A percentile compares a stretch with the other conserved stretches of the same genome.
These are phyloP conservation scores for Axea sp. DNA, from an alignment of 2,888 invertebrate genomes.

Conservation along the genomic window DNA sequence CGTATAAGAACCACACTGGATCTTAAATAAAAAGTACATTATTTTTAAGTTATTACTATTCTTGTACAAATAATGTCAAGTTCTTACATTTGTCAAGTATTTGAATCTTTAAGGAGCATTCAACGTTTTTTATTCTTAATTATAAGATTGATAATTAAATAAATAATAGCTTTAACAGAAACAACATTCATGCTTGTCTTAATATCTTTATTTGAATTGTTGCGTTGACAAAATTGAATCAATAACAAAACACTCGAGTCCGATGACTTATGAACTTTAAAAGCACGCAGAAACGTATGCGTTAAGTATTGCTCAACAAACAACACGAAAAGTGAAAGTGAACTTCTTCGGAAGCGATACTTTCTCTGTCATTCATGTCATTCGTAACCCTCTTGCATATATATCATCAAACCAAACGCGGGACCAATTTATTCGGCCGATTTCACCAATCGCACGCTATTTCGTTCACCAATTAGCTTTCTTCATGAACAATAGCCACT, in stretches of 20 bases:
- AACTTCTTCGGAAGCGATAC: conserved; percentile 64
- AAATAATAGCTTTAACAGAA: conserved; percentile 53
- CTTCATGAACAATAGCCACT: conserved; percentile 40
- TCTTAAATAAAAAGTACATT: conserved; percentile 53
- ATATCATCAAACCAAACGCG: conserved; percentile 64
- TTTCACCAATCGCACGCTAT: conserved; percentile 45
- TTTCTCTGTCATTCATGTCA: conserved; percentile 73
- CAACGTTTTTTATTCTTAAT: conserved; percentile 57
- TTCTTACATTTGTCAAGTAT: conserved; percentile 66
- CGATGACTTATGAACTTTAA: conserved; percentile 43
- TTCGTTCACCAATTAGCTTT: conserved; percentile 51
- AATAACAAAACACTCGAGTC: conserved; percentile 5
- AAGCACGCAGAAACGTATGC: conserved; percentile 1
- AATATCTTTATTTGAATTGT: no score
- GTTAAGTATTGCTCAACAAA: conserved; percentile 67
- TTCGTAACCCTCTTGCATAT: conserved; percentile 63
- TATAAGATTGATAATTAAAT: conserved; percentile 51
- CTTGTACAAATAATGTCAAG: conserved; percentile 70
- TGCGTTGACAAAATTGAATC: no score
- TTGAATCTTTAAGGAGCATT: conserved; percentile 59
- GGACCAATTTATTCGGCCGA: conserved; percentile 48
- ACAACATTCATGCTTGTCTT: no score
- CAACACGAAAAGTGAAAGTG: conserved; percentile 74
- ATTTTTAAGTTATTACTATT: conserved; percentile 73
- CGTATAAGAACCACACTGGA: not conserved